Percentiles rank a stretch among this genome's conserved stretches.
phyloP scores from a whole-genome alignment of 2,797 vertebrate species.

The Tenualosa ilisha region DNA sequence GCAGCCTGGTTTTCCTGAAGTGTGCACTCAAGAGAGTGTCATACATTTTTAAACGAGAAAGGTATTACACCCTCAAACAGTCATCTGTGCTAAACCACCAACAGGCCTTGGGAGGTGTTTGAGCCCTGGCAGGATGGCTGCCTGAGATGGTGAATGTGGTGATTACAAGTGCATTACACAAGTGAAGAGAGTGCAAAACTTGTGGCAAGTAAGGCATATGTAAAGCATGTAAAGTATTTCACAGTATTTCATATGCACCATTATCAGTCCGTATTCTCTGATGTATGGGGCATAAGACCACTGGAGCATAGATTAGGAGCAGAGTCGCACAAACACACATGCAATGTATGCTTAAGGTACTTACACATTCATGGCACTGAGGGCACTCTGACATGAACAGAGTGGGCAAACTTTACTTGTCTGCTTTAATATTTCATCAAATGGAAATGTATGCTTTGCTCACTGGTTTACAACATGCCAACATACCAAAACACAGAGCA shows the following conservation, averaged over 20 bases:
- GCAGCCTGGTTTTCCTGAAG: background rate
- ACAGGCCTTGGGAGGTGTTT: background rate
- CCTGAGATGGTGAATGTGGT: background rate
- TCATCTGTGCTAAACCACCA: background rate
- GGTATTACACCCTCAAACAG: background rate
- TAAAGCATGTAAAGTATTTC: background rate
- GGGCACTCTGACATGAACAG: background rate
- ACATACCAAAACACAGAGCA: background rate
- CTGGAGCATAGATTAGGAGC: background rate
- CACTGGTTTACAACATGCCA: constrained; percentile 3
- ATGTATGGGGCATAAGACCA: background rate
- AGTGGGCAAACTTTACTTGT: background rate
- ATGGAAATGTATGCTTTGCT: constrained; percentile 23
- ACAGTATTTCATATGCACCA: background rate
- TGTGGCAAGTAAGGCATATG: background rate
- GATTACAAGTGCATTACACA: background rate
- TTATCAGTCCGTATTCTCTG: background rate
- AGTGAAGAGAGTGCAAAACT: background rate
- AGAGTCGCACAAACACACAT: background rate
- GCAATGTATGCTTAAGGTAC: background rate
- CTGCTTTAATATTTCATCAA: constrained; percentile 10
- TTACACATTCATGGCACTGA: background rate
- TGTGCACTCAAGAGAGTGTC: background rate
- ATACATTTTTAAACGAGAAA: constrained; percentile 38
- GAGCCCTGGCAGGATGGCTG: background rate